Percentiles rank a stretch among this genome's conserved stretches.
Conservation (phyloP, 2,888 invertebrate genomes). For the Brenthis hecate region DNA sequence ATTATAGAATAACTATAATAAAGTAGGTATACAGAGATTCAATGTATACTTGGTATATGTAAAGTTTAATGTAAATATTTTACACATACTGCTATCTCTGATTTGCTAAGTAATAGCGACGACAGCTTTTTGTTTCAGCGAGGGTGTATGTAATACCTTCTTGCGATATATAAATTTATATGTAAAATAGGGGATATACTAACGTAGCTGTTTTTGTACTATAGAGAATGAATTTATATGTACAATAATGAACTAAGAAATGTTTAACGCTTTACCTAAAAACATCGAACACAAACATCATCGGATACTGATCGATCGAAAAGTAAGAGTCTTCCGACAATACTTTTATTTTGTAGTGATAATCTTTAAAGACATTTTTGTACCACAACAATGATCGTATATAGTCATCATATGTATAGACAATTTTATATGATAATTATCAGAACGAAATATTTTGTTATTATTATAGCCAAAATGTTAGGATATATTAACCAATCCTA, state of each 20-base stretch:
- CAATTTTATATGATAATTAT: no score
- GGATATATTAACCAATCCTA: no score
- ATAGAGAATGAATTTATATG: neutral
- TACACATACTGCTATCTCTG: slow-evolving; percentile 49
- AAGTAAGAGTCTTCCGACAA: no score
- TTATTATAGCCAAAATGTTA: no score
- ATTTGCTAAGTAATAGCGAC: slow-evolving; percentile 66
- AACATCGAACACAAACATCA: no score
- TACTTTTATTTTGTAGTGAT: no score
- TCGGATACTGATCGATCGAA: no score
- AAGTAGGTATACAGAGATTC: neutral
- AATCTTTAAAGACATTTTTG: no score
- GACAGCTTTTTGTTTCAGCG: slow-evolving; percentile 70
- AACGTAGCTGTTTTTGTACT: neutral
- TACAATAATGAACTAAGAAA: neutral
- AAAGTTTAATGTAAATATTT: slow-evolving; percentile 38
- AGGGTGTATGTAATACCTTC: slow-evolving; percentile 22
- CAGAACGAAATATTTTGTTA: no score
- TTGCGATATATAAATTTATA: slow-evolving; percentile 8
- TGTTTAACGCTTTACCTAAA: no score
- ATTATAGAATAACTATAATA: neutral
- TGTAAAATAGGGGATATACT: slow-evolving; percentile 8
- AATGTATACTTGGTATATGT: neutral
- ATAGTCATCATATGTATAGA: no score
- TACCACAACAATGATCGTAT: no score